Conservation (phyloP, 2,113 vertebrate genomes). For the Ammodytes dubius region DNA sequence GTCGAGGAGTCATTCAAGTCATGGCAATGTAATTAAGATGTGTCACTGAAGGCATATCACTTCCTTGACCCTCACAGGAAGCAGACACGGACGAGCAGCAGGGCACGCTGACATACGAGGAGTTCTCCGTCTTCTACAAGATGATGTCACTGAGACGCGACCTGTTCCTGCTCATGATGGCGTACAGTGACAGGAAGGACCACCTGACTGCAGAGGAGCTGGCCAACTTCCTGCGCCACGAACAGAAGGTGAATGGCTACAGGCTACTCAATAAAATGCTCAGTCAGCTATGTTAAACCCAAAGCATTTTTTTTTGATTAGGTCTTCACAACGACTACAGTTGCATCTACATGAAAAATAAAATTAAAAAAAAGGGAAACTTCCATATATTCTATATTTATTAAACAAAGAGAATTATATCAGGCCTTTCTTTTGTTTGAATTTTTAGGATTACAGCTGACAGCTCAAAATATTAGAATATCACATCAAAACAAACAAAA, state of each 20-base stretch:
- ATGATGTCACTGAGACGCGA: constrained; percentile 98
- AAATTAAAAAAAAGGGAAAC: too few relatives aligned
- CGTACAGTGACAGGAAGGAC: constrained; percentile 96
- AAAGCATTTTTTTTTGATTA: not conserved
- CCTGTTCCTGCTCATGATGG: constrained; percentile 93
- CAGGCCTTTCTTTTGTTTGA: too few relatives aligned
- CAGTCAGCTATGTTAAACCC: not conserved
- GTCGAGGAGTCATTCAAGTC: too few relatives aligned
- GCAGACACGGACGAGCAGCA: constrained; percentile 97
- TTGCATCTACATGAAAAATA: too few relatives aligned
- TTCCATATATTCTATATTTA: too few relatives aligned
- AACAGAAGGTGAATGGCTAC: constrained; percentile 91
- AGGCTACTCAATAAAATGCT: not conserved
- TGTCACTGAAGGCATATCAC: not conserved
- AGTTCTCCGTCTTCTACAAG: constrained; percentile 98
- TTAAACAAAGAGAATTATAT: too few relatives aligned
- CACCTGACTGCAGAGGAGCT: constrained; percentile 93
- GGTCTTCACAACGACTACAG: not conserved
- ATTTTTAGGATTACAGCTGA: too few relatives aligned
- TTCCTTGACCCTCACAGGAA: constrained; percentile 84
- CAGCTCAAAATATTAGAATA: too few relatives aligned
- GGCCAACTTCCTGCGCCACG: constrained; percentile 90
- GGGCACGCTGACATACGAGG: constrained; percentile 95
- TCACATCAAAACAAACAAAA: too few relatives aligned
- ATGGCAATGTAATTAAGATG: not conserved